Evolutionary conservation across 2,888 invertebrate species (phyloP).

Genomic region (Holacanthella duospinosa): DNA sequence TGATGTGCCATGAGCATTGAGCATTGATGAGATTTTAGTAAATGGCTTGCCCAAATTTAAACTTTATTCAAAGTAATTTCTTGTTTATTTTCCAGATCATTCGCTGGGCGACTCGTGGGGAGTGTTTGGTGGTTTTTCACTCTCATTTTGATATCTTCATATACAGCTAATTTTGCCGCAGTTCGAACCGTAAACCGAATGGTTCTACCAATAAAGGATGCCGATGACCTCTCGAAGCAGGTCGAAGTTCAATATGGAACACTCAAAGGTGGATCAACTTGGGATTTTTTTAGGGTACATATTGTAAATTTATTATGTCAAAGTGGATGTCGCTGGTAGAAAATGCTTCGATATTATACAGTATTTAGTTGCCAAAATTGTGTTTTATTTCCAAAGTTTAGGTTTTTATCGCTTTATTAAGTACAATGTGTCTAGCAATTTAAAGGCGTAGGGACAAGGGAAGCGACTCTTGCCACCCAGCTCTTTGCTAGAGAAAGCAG

Average conservation of each 20-base stretch:
- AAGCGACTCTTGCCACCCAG: too few species aligned
- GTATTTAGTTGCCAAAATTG: too few species aligned
- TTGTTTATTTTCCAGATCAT: constrained; percentile 49
- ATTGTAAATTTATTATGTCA: too few species aligned
- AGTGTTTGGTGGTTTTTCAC: constrained; percentile 99
- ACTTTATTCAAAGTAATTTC: neutral
- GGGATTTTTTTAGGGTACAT: constrained; percentile 72
- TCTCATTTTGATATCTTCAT: constrained; percentile 90
- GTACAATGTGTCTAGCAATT: too few species aligned
- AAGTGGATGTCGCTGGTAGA: neutral
- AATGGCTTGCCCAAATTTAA: neutral
- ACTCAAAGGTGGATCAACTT: constrained; percentile 64
- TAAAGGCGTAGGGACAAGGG: too few species aligned
- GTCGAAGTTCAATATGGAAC: constrained; percentile 84
- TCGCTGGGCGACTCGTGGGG: constrained; percentile 89
- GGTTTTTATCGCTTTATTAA: too few species aligned
- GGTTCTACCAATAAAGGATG: constrained; percentile 86
- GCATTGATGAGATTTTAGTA: neutral
- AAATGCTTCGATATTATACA: too few species aligned
- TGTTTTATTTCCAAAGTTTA: too few species aligned
- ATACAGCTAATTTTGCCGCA: constrained; percentile 95
- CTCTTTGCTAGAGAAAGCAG: too few species aligned
- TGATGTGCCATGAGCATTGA: neutral
- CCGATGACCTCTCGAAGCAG: constrained; percentile 80
- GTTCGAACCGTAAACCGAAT: constrained; percentile 59